Evolutionary conservation across 2,113 vertebrate species (phyloP).

Genomic region (Ictalurus furcatus): DNA sequence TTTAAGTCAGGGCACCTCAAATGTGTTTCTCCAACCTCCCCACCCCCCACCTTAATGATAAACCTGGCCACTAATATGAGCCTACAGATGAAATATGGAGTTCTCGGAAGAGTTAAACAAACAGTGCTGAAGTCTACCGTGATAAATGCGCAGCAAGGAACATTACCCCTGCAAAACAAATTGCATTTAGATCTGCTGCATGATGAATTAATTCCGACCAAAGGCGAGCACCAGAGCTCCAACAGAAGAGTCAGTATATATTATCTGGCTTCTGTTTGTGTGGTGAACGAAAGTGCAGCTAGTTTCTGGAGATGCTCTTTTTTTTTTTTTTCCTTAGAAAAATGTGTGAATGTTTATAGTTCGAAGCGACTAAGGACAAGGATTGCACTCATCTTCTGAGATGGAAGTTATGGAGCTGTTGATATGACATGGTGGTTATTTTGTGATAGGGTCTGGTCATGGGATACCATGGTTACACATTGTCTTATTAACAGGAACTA

Average conservation of each 20-base stretch:
- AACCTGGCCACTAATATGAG: conserved; percentile 46
- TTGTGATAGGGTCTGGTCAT: background rate
- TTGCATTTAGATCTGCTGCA: conserved; percentile 57
- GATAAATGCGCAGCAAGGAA: conserved; percentile 59
- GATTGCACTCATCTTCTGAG: background rate
- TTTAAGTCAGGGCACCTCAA: conserved; percentile 37
- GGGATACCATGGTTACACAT: background rate
- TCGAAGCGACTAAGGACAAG: no score
- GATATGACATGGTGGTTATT: background rate
- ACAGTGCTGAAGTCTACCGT: conserved; percentile 49
- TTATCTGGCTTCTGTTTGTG: conserved; percentile 33
- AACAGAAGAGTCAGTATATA: conserved; percentile 36
- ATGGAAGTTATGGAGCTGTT: background rate
- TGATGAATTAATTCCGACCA: conserved; percentile 62
- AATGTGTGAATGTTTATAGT: background rate
- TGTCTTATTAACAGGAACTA: background rate
- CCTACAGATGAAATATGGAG: conserved; percentile 57
- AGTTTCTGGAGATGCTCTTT: background rate
- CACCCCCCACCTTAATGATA: conserved; percentile 43
- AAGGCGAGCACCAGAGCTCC: conserved; percentile 40
- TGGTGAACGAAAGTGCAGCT: conserved; percentile 7
- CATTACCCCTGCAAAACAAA: conserved; percentile 63
- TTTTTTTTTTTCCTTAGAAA: background rate
- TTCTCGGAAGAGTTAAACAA: conserved; percentile 57
- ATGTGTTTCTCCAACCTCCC: conserved; percentile 10